A percentile compares a stretch with the other conserved stretches of the same genome.
Conservation (phyloP, 2,797 vertebrate genomes). For the Naso thynnoides region DNA sequence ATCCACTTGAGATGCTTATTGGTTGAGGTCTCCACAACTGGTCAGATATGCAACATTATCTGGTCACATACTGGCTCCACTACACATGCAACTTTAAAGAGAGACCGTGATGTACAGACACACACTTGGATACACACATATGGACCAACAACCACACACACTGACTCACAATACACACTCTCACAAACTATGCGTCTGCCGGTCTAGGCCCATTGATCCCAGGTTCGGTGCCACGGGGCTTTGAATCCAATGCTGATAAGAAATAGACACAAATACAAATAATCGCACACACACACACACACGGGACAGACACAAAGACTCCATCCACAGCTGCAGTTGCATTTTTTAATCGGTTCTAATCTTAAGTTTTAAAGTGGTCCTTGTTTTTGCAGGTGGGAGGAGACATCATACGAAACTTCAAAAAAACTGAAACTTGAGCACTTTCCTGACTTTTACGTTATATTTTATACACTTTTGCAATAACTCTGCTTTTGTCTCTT, state of each 20-base stretch:
- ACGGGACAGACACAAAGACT: slow-evolving; percentile 51
- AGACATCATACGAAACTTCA: not conserved
- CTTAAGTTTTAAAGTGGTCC: not conserved
- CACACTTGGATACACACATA: slow-evolving; percentile 22
- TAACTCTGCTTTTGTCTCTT: not conserved
- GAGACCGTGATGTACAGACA: slow-evolving; percentile 22
- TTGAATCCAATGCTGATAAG: slow-evolving; percentile 55
- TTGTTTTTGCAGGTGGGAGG: not conserved
- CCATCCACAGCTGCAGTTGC: slow-evolving; percentile 27
- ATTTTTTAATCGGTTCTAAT: slow-evolving; percentile 17
- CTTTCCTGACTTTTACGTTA: not conserved
- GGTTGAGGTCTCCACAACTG: slow-evolving; percentile 46
- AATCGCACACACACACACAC: slow-evolving; percentile 7
- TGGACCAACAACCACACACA: slow-evolving; percentile 21
- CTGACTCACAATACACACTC: slow-evolving; percentile 10
- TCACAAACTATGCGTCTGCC: slow-evolving; percentile 46
- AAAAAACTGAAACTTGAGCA: not conserved
- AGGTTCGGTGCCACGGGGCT: slow-evolving; percentile 58
- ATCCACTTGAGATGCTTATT: slow-evolving; percentile 59
- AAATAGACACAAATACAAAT: slow-evolving; percentile 37
- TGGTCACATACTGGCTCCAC: slow-evolving; percentile 65
- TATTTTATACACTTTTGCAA: not conserved
- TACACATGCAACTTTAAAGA: slow-evolving; percentile 35
- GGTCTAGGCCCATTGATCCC: slow-evolving; percentile 71
- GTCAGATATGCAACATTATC: slow-evolving; percentile 70